Evolutionary conservation across 2,113 vertebrate genomes (phyloP), one percentile per base, ranked within the genome.

Genomic region (Hyla sarda): DNA sequence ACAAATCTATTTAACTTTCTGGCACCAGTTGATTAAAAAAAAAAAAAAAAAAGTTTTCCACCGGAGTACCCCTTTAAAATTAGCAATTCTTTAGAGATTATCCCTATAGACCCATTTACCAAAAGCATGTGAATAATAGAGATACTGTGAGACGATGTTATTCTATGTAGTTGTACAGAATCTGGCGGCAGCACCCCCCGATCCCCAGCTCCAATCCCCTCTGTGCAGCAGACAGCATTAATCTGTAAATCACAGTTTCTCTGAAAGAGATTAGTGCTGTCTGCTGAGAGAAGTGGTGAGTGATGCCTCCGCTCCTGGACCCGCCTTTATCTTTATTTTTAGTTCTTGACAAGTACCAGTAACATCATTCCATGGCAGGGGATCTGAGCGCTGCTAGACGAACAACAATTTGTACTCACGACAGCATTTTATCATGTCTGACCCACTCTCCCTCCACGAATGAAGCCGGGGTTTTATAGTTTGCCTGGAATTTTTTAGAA

Each of bases 161-260:
- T 30, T 50, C 47, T 19, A 13, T 50, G 71, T 21, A 13, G 28
- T 30, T 28, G 25, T 32, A 23, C 23, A 45, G 21, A 73, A 30
- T 54, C 14, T 77, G 30, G 32, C 5, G 32, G n/a, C n/a, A n/a
- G n/a, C n/a, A n/a, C n/a, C 32, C 37, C 54, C 41, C 9, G 1
- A 14, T 12, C 21, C 11, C 34, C 79, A 47, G 45, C 77, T 23
- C 52, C 76, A 28, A 79, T 60, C 77, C 32, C 19, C 30, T 41
- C 34, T 34, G 16, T 13, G 16, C 16, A 82, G 41, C 60, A 67
- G 79, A 67, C 79, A 82, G 79, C 37, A 82, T 45, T 48, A 32
- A 65, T 82, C 79, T 82, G 79, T 82, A 82, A 82, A 82, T 82
- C 79, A 81, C 60, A 82, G 79, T 60, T 67, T 69, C 60, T 65